Percentiles rank a stretch among this genome's conserved stretches.
Conservation (phyloP, 1,140 invertebrate species). For the Melipona quadrifasciata region DNA sequence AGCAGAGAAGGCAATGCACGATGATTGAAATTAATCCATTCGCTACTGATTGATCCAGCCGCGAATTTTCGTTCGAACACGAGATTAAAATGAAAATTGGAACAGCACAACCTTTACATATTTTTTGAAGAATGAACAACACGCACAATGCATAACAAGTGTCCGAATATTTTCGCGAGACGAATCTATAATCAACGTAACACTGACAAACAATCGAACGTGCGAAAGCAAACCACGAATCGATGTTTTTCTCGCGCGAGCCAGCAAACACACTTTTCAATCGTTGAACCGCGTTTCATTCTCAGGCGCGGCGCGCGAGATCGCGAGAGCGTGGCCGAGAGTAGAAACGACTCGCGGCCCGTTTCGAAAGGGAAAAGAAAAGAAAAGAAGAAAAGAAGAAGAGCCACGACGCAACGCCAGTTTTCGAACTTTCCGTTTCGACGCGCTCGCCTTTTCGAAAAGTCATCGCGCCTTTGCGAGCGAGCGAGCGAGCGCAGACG, state of each 20-base stretch:
- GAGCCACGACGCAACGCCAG: not conserved
- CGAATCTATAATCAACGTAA: too few species aligned
- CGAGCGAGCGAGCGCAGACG: not conserved
- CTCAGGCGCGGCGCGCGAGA: slow-evolving; percentile 37
- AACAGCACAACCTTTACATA: too few species aligned
- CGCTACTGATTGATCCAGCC: not conserved
- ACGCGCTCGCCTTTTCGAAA: slow-evolving; percentile 8
- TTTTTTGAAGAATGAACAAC: too few species aligned
- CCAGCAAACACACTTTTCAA: slow-evolving; percentile 15
- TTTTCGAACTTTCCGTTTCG: slow-evolving; percentile 5
- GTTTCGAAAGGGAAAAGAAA: slow-evolving; percentile 49
- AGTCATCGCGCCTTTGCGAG: not conserved
- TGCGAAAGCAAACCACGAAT: not conserved
- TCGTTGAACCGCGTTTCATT: slow-evolving; percentile 44
- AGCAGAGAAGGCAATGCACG: not conserved
- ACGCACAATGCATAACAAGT: not conserved
- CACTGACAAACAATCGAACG: not conserved
- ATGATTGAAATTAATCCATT: not conserved
- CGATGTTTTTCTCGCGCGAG: not conserved
- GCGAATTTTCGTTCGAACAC: not conserved
- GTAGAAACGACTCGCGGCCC: slow-evolving; percentile 2
- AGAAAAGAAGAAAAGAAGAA: too few species aligned
- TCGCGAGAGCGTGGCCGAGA: slow-evolving; percentile 38
- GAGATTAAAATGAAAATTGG: too few species aligned
- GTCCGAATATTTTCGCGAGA: not conserved